These are phyloP conservation scores for Melopsittacus undulatus DNA, from an alignment of 2,797 vertebrate genomes.

Conservation along the genomic window DNA sequence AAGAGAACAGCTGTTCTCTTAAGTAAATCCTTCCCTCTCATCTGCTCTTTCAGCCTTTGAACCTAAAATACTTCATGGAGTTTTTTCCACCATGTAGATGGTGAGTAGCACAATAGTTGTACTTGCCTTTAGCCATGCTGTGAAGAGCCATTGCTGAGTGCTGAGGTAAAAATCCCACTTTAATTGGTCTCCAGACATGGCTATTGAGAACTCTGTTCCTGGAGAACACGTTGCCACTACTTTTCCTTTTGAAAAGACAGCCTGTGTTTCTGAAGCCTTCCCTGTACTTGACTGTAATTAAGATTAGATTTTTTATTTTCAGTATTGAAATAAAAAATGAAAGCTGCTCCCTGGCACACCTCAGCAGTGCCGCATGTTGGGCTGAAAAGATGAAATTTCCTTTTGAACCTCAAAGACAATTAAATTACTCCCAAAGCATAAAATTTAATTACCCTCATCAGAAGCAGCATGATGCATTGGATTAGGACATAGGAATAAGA, in stretches of 20 bases:
- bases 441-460: constrained; percentile 60
- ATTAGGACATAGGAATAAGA: not conserved
- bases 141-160: constrained; percentile 63
- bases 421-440: constrained; percentile 39
- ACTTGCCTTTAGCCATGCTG: constrained; percentile 28
- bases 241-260: constrained; percentile 7
- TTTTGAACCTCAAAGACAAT: constrained; percentile 53
- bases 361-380: not conserved
- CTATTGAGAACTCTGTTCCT: constrained; percentile 61
- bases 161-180: constrained; percentile 60
- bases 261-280: constrained; percentile 27
- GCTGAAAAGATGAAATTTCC: constrained; percentile 18
- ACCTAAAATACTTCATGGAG: constrained; percentile 49
- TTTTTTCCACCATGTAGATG: not conserved
- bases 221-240: not conserved
- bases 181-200: constrained; percentile 60
- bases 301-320: constrained; percentile 8
- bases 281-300: constrained; percentile 7
- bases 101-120: not conserved
- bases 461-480: constrained; percentile 1
- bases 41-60: constrained; percentile 59
- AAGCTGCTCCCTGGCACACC: not conserved
- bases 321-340: constrained; percentile 26
- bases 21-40: constrained; percentile 48
- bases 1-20: not conserved